Percentiles rank a stretch among this genome's conserved stretches.
Conservation (phyloP, 1,140 invertebrate genomes). For the Cotesia typhae region DNA sequence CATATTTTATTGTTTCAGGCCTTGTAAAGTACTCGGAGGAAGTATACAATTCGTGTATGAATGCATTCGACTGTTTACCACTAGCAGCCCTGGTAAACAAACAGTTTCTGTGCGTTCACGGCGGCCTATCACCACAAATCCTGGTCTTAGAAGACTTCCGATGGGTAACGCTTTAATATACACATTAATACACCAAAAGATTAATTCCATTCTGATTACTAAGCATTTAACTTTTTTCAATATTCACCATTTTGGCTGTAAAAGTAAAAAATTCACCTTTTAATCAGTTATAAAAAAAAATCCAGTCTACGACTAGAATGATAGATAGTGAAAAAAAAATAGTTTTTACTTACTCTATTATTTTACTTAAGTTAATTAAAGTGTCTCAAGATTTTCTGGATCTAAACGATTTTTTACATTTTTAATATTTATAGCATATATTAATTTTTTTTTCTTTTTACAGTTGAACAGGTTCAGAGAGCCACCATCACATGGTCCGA, state of each 20-base stretch:
- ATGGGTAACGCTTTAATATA: constrained; percentile 72
- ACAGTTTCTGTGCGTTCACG: constrained; percentile 99
- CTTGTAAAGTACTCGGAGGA: constrained; percentile 99
- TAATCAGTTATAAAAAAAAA: too few relatives aligned
- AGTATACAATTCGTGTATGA: constrained; percentile 99
- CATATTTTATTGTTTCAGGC: constrained; percentile 72
- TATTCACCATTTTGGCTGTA: too few relatives aligned
- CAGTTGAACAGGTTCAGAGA: constrained; percentile 99
- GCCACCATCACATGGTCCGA: constrained; percentile 99
- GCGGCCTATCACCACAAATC: constrained; percentile 98
- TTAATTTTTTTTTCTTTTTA: constrained; percentile 52
- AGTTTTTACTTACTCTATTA: too few relatives aligned
- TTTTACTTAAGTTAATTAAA: too few relatives aligned
- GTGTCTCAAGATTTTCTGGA: too few relatives aligned
- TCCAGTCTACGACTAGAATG: too few relatives aligned
- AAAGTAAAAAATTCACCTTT: too few relatives aligned
- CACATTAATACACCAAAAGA: too few relatives aligned
- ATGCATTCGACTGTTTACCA: constrained; percentile 99
- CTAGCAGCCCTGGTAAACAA: constrained; percentile 99
- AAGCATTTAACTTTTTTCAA: too few relatives aligned
- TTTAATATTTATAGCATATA: constrained; percentile 28
- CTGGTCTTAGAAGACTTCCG: constrained; percentile 99
- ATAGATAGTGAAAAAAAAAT: too few relatives aligned
- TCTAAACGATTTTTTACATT: too few relatives aligned
- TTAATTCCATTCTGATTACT: too few relatives aligned